Evolutionary conservation across 2,113 vertebrate species (phyloP).

Genomic region (Eulemur rufifrons): DNA sequence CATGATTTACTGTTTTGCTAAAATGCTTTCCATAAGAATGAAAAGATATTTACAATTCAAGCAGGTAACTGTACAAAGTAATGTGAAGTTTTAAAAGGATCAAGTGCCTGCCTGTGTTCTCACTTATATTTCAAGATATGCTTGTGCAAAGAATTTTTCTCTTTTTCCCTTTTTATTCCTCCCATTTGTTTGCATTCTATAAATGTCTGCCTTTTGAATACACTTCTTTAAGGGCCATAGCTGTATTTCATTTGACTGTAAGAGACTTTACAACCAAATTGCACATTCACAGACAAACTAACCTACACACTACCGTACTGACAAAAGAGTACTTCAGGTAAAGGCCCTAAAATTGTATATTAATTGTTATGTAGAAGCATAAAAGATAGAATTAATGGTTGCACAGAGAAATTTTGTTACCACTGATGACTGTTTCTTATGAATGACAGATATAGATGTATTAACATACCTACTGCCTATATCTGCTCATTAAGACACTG

Average conservation of each 20-base stretch:
- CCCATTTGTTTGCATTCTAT: neutral
- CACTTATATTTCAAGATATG: neutral
- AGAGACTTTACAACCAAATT: neutral
- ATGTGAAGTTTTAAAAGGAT: constrained; percentile 20
- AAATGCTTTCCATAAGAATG: constrained; percentile 51
- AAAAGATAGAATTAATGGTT: neutral
- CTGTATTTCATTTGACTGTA: neutral
- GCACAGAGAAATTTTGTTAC: neutral
- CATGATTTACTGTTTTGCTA: constrained; percentile 38
- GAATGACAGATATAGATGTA: constrained; percentile 38
- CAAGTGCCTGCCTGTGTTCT: neutral
- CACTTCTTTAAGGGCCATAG: neutral
- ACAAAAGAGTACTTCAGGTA: neutral
- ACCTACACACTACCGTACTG: neutral
- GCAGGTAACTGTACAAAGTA: neutral
- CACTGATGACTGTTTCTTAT: neutral
- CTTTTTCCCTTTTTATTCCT: neutral
- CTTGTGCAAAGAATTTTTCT: neutral
- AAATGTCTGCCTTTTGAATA: neutral
- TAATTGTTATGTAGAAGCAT: neutral
- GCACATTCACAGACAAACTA: neutral
- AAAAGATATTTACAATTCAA: constrained; percentile 60
- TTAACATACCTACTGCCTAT: constrained; percentile 55
- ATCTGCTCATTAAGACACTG: constrained; percentile 56
- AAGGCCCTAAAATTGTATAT: neutral